phyloP scores from a whole-genome alignment of 2,113 vertebrate species.

The Mustelus asterias region DNA sequence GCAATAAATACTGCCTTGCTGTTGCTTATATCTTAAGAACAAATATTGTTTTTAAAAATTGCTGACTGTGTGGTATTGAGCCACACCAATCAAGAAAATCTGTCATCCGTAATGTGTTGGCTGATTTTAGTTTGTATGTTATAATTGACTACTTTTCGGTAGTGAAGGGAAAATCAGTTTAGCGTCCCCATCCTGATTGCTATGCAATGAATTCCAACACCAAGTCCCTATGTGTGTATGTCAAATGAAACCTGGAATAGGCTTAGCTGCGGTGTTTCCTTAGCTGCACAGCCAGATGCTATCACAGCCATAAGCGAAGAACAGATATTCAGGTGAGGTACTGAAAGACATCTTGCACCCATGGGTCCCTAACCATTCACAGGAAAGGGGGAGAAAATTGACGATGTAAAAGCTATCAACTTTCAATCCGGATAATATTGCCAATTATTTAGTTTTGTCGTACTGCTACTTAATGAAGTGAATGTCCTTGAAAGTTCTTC shows the following conservation, averaged over 20 bases:
- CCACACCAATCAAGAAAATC: neutral
- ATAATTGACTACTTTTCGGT: neutral
- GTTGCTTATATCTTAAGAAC: neutral
- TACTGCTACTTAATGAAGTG: conserved; percentile 80
- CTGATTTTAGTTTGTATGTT: neutral
- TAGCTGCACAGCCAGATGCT: neutral
- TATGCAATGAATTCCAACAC: neutral
- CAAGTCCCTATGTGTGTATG: neutral
- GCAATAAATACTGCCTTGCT: neutral
- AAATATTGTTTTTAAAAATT: neutral
- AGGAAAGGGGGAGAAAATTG: neutral
- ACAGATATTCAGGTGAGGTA: neutral
- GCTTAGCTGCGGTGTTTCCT: neutral
- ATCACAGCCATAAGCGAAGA: neutral
- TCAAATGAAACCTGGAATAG: neutral
- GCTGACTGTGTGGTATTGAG: neutral
- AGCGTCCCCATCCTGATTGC: neutral
- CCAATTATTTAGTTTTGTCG: conserved; percentile 69
- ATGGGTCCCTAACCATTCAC: neutral
- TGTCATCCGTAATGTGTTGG: neutral
- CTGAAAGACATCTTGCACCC: neutral
- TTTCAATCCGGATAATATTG: conserved; percentile 44
- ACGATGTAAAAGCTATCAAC: neutral
- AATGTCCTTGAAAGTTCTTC: conserved; percentile 86
- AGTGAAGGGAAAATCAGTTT: neutral